phyloP scores from a whole-genome alignment of 2,113 vertebrate species.

The Ctenomys sociabilis region DNA sequence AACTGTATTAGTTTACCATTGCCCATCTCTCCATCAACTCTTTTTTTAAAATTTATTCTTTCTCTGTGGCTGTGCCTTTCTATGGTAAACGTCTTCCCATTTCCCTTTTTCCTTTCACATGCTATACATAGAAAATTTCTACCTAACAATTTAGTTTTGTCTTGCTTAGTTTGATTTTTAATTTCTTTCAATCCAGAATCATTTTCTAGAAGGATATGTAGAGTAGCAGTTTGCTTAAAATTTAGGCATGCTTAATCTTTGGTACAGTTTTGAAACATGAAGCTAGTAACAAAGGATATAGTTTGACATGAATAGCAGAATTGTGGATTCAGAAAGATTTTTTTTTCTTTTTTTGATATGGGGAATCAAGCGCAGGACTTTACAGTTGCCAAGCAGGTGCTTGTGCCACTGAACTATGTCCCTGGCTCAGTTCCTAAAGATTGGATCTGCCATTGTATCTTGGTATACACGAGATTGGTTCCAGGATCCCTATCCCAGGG shows the following conservation, averaged over 20 bases:
- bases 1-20: background rate
- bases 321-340: background rate
- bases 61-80: background rate
- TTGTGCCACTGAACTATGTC: too few relatives aligned
- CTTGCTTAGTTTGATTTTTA: slow-evolving; percentile 39
- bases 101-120: background rate
- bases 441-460: background rate
- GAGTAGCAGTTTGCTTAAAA: background rate
- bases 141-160: background rate
- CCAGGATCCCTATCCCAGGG: too few relatives aligned
- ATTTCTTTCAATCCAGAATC: background rate
- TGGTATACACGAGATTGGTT: background rate
- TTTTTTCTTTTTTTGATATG: too few relatives aligned
- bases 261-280: background rate
- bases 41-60: slow-evolving; percentile 21
- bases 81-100: background rate
- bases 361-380: too few relatives aligned
- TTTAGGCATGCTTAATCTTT: background rate
- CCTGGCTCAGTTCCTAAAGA: background rate
- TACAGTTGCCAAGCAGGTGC: too few relatives aligned
- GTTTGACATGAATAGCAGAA: background rate
- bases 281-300: background rate
- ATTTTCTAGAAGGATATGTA: background rate
- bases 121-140: background rate
- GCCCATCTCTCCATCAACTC: background rate